phyloP scores from a whole-genome alignment of 2,888 invertebrate species.

The Suillia variegata region DNA sequence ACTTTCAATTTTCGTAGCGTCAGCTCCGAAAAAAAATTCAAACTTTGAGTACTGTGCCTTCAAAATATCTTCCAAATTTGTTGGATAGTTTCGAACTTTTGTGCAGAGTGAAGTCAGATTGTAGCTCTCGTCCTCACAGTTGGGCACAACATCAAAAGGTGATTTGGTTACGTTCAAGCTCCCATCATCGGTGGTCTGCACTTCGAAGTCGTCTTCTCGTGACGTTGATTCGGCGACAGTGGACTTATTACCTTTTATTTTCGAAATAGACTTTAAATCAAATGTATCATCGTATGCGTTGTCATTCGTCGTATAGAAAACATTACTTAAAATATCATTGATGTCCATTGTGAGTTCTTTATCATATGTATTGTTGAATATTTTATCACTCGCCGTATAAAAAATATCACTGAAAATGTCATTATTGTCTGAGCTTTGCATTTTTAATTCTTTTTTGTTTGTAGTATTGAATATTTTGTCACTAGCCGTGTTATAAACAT shows the following conservation, averaged over 20 bases:
- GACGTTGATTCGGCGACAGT: not conserved
- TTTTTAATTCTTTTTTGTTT: too few relatives aligned
- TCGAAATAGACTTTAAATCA: constrained; percentile 40
- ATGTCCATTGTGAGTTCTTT: too few relatives aligned
- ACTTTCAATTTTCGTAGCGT: constrained; percentile 61
- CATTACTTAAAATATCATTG: not conserved
- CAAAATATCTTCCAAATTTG: constrained; percentile 44
- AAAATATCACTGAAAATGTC: too few relatives aligned
- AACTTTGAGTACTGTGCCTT: constrained; percentile 38
- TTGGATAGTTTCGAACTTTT: constrained; percentile 61
- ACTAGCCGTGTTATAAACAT: too few relatives aligned
- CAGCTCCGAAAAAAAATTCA: constrained; percentile 53
- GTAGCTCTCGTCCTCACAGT: constrained; percentile 36
- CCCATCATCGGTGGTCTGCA: constrained; percentile 57
- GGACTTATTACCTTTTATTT: constrained; percentile 33
- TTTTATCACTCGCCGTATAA: too few relatives aligned
- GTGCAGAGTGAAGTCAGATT: constrained; percentile 61
- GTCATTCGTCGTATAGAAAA: too few relatives aligned
- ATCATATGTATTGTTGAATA: too few relatives aligned
- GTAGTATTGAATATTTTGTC: too few relatives aligned
- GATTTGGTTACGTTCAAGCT: too few relatives aligned
- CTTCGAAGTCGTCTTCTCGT: constrained; percentile 50
- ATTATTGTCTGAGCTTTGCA: too few relatives aligned
- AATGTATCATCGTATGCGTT: not conserved
- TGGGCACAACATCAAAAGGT: too few relatives aligned